Base-by-base conservation (phyloP, 2,113 vertebrate genomes). In the Alces alces region DNA sequence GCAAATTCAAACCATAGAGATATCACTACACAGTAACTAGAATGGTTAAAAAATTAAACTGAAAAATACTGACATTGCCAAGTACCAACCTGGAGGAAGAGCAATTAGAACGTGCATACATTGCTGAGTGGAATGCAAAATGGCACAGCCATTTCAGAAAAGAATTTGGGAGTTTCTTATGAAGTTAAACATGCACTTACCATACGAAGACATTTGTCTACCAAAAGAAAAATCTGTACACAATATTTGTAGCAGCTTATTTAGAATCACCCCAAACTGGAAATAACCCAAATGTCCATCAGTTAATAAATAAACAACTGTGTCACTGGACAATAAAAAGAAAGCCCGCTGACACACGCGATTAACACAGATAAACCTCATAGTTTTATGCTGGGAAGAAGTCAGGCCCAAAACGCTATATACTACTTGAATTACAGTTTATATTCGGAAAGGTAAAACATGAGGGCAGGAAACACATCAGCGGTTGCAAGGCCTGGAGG, bases 121-220 rank as follows among this genome's bases (percentile, higher is more conserved):
- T 0, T 83, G 43, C 50, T 39, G 3, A 55, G 2, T 30, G 45
- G 36, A 89, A 96, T 82, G 60, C 78, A 92, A 87, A 93, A 85
- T 6, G 13, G 21, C 33, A 60, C 1, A 86, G 39, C 13, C 39
- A 88, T 27, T 90, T 89, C 54, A 93, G n/a, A 73, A 54, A 76
- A 70, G 33, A 86, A 28, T 70, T 19, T 50, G 16, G 66, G 52
- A 93, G 73, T 79, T 83, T 84, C 33, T 90, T 90, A 93, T 10
- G 28, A 89, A 91, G 52, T 92, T 94, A 88, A 96, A 91, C 14
- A 96, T 28, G 66, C 12, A 91, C 47, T 95, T 88, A 85, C 43
- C 10, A 76, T 21, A 86, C 36, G 43, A 94, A 95, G 39, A 80
- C 55, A 55, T 45, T 36, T 33, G 23, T 85, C 23, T 50, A 47